Evolutionary conservation across 2,113 vertebrate species (phyloP).

Genomic region (Forbesichthys papilliferus): DNA sequence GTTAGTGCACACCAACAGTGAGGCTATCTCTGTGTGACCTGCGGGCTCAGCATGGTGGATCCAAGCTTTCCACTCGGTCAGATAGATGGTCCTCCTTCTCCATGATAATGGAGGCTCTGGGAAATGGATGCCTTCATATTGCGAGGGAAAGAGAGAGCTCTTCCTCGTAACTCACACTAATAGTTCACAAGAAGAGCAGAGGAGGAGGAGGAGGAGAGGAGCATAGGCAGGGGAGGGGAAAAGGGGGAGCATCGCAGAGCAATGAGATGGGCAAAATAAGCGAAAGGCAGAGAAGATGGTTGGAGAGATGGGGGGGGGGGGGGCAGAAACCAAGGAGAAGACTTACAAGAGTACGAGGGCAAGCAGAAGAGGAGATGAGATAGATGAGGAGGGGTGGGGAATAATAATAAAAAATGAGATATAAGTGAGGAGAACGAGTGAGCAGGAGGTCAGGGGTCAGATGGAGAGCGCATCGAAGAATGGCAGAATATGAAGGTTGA

Average conservation of each 20-base stretch:
- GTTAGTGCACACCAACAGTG: not conserved
- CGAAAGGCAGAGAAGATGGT: not conserved
- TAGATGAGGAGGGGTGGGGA: not conserved
- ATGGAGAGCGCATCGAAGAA: no score
- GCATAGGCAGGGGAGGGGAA: not conserved
- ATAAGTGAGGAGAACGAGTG: not conserved
- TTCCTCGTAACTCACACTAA: slow-evolving; percentile 41
- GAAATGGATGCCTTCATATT: slow-evolving; percentile 36
- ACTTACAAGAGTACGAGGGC: not conserved
- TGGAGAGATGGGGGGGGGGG: not conserved
- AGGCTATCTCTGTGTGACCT: no score
- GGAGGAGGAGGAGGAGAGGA: slow-evolving; percentile 1
- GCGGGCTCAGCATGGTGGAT: no score
- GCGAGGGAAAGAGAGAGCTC: slow-evolving; percentile 30
- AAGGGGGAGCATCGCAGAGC: not conserved
- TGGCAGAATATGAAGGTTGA: no score
- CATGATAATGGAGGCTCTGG: slow-evolving; percentile 39
- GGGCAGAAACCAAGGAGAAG: not conserved
- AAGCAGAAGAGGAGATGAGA: not conserved
- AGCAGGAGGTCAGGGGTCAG: no score
- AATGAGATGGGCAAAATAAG: not conserved
- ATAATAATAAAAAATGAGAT: not conserved
- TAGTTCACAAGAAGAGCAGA: slow-evolving; percentile 9
- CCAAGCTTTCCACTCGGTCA: no score
- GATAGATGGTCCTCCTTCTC: not conserved